A percentile compares a stretch with the other conserved stretches of the same genome.
Evolutionary conservation across 1,140 invertebrate species (phyloP).

Genomic region (Calosoma granatense): DNA sequence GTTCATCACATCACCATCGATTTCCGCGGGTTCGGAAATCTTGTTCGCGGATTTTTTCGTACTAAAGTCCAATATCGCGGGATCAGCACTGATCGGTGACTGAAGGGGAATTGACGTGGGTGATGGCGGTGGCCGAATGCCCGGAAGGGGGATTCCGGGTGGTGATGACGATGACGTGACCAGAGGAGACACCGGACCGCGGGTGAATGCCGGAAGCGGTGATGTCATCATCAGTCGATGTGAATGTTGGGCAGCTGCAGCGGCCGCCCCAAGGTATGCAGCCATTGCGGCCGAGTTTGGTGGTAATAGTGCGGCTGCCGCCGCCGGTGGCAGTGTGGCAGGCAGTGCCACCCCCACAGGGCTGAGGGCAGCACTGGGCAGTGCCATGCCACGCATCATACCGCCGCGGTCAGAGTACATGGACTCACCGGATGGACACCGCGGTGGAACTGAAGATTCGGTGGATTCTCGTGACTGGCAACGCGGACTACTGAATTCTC

Average conservation of each 20-base stretch:
- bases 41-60: constrained; percentile 44
- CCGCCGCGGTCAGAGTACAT: constrained; percentile 52
- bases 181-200: constrained; percentile 45
- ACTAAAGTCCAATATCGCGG: constrained; percentile 67
- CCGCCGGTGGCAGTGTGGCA: constrained; percentile 40
- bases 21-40: constrained; percentile 43
- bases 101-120: constrained; percentile 36
- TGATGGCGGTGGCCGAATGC: constrained; percentile 30
- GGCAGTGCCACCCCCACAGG: constrained; percentile 41
- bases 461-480: constrained; percentile 69
- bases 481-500: constrained; percentile 62
- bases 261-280: constrained; percentile 57
- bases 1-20: constrained; percentile 52
- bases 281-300: constrained; percentile 68
- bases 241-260: constrained; percentile 51
- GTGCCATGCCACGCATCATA: constrained; percentile 39
- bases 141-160: constrained; percentile 38
- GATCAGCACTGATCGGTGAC: constrained; percentile 34
- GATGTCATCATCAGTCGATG: constrained; percentile 69
- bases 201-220: constrained; percentile 43
- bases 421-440: constrained; percentile 56
- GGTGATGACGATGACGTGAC: constrained; percentile 48
- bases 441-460: constrained; percentile 48
- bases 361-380: constrained; percentile 38
- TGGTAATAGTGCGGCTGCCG: constrained; percentile 52